Evolutionary conservation across 2,113 vertebrate species (phyloP).

Genomic region (Hoplias malabaricus): DNA sequence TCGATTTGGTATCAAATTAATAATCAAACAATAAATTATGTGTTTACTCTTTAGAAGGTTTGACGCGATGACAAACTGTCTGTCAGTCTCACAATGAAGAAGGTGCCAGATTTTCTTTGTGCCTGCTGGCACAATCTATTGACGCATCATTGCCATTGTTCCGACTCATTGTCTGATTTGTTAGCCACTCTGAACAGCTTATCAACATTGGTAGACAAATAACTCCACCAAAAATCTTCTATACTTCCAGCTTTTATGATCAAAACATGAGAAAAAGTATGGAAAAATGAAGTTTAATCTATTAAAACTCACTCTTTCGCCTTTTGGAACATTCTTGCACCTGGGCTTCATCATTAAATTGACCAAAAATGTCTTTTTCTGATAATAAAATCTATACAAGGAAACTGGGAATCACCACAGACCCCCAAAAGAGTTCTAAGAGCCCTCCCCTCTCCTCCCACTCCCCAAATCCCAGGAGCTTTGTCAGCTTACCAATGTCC

Average conservation of each 20-base stretch:
- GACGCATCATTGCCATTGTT: slow-evolving; percentile 71
- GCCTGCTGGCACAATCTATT: slow-evolving; percentile 59
- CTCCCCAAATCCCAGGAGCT: slow-evolving; percentile 49
- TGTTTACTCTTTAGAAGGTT: slow-evolving; percentile 58
- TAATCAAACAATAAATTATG: slow-evolving; percentile 48
- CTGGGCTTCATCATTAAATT: slow-evolving; percentile 26
- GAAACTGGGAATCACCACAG: slow-evolving; percentile 56
- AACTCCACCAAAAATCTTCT: not conserved
- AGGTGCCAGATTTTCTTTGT: slow-evolving; percentile 72
- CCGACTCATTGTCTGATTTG: slow-evolving; percentile 10
- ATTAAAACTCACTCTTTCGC: not conserved
- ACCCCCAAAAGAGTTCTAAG: slow-evolving; percentile 49
- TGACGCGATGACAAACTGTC: slow-evolving; percentile 65
- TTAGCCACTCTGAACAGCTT: not conserved
- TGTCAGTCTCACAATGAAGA: slow-evolving; percentile 67
- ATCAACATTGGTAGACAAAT: slow-evolving; percentile 11
- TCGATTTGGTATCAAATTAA: not conserved
- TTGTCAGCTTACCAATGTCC: slow-evolving; percentile 72
- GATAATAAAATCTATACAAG: slow-evolving; percentile 47
- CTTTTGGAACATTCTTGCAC: not conserved
- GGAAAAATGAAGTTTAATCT: not conserved
- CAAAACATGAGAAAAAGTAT: not conserved
- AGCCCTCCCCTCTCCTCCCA: slow-evolving; percentile 63
- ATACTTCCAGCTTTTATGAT: not conserved
- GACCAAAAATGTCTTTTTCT: slow-evolving; percentile 24